Percentiles rank a stretch among this genome's conserved stretches.
These are phyloP conservation scores for Eubasilissa splendida DNA, from an alignment of 2,888 invertebrate species.

Conservation along the genomic window DNA sequence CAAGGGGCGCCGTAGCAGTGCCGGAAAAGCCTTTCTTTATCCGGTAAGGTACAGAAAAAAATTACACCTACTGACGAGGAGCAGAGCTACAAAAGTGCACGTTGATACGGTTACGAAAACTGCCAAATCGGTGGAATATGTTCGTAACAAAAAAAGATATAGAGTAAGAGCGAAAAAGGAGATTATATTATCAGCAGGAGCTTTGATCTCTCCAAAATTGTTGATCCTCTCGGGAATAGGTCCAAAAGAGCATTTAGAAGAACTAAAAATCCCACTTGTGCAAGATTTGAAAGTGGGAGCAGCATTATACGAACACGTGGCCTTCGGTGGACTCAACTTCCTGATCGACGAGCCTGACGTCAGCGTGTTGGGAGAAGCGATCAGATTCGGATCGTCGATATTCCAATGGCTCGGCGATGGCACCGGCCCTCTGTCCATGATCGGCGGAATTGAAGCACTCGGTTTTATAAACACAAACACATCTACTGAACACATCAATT, in stretches of 20 bases:
- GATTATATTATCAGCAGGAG: conserved; percentile 88
- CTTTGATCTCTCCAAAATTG: conserved; percentile 91
- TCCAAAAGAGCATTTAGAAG: conserved; percentile 70
- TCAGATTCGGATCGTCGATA: conserved; percentile 61
- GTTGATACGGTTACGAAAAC: conserved; percentile 75
- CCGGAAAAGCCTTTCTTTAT: conserved; percentile 77
- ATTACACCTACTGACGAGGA: conserved; percentile 77
- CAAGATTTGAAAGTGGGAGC: conserved; percentile 79
- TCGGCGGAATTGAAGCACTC: conserved; percentile 77
- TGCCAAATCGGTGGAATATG: conserved; percentile 81
- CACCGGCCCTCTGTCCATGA: conserved; percentile 68
- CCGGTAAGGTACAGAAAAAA: conserved; percentile 76
- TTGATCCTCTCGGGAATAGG: conserved; percentile 89
- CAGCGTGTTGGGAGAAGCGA: conserved; percentile 63
- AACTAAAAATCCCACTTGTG: conserved; percentile 73
- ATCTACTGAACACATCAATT: conserved; percentile 68
- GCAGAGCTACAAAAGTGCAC: conserved; percentile 77
- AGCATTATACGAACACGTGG: conserved; percentile 79
- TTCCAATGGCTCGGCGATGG: conserved; percentile 63
- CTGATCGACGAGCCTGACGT: conserved; percentile 68
- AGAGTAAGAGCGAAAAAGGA: conserved; percentile 80
- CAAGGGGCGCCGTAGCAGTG: conserved; percentile 77
- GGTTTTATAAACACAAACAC: conserved; percentile 76
- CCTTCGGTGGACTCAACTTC: conserved; percentile 74
- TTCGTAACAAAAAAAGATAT: conserved; percentile 68